These are phyloP conservation scores for Thaumatotibia leucotreta DNA, from an alignment of 1,140 invertebrate genomes.

Conservation along the genomic window DNA sequence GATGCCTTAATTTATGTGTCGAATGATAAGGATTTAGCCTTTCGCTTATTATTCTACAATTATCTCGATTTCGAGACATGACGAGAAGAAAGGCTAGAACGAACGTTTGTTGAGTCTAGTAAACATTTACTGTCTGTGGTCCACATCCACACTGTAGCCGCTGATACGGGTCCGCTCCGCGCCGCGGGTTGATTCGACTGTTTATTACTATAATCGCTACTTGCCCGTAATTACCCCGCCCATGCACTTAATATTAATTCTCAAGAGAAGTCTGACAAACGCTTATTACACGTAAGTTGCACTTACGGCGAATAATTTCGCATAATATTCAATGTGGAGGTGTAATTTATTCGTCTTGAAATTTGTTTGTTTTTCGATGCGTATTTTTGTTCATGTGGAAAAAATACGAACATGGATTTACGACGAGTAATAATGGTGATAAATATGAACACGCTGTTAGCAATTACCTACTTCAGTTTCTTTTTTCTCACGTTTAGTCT, in stretches of 20 bases:
- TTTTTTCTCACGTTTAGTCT: background rate
- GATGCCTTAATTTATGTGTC: too few species aligned
- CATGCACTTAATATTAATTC: slow-evolving; percentile 67
- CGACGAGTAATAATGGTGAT: background rate
- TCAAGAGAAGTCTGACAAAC: slow-evolving; percentile 31
- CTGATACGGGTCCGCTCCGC: background rate
- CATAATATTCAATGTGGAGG: slow-evolving; percentile 6
- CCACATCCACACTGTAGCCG: background rate
- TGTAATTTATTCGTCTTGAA: background rate
- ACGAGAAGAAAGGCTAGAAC: too few species aligned
- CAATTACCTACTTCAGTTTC: background rate
- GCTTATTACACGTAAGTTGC: slow-evolving; percentile 7
- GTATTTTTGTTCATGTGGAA: background rate
- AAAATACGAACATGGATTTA: background rate
- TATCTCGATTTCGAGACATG: too few species aligned
- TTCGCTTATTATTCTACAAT: too few species aligned
- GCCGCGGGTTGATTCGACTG: slow-evolving; percentile 39
- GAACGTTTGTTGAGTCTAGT: too few species aligned
- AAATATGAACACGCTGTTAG: background rate
- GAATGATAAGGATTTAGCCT: too few species aligned
- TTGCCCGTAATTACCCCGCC: slow-evolving; percentile 56
- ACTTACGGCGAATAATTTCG: slow-evolving; percentile 6
- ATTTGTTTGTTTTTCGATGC: slow-evolving; percentile 4
- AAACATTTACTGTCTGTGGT: too few species aligned
- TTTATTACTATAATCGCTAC: slow-evolving; percentile 56